phyloP scores from a whole-genome alignment of 1,140 invertebrate genomes.

The Dreissena polymorpha region DNA sequence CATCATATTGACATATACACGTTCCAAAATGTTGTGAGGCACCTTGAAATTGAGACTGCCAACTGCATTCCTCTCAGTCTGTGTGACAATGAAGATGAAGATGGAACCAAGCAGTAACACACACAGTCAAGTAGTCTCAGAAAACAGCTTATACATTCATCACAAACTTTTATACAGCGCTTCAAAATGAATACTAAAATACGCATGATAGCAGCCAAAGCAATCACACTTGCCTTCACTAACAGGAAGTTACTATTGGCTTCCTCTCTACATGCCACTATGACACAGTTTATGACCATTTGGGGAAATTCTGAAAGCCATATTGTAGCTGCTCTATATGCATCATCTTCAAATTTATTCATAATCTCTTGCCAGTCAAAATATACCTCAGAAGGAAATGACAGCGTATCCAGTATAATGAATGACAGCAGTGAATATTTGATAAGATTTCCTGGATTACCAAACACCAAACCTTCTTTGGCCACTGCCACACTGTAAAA shows the following conservation, averaged over 20 bases:
- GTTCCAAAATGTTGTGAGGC: constrained; percentile 65
- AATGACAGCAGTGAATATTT: constrained; percentile 66
- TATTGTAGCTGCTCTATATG: constrained; percentile 65
- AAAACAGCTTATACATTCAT: constrained; percentile 52
- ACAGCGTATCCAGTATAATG: constrained; percentile 70
- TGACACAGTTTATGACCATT: constrained; percentile 67
- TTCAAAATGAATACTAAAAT: constrained; percentile 19
- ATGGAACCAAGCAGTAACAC: constrained; percentile 67
- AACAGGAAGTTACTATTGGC: constrained; percentile 73
- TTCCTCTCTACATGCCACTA: constrained; percentile 71
- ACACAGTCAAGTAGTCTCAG: constrained; percentile 66
- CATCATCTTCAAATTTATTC: constrained; percentile 33
- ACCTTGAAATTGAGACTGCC: constrained; percentile 68
- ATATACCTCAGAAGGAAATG: constrained; percentile 70
- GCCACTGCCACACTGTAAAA: constrained; percentile 65
- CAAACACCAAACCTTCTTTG: constrained; percentile 72
- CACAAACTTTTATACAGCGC: constrained; percentile 45
- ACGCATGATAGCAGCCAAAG: constrained; percentile 66
- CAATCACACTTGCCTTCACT: constrained; percentile 67
- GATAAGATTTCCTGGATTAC: constrained; percentile 58
- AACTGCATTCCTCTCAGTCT: constrained; percentile 61
- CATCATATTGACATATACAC: constrained; percentile 68
- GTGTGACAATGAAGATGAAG: constrained; percentile 64
- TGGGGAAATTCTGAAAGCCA: constrained; percentile 74
- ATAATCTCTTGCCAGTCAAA: constrained; percentile 66